These are phyloP conservation scores for Calameuta filiformis DNA, from an alignment of 2,888 invertebrate genomes.

Conservation along the genomic window DNA sequence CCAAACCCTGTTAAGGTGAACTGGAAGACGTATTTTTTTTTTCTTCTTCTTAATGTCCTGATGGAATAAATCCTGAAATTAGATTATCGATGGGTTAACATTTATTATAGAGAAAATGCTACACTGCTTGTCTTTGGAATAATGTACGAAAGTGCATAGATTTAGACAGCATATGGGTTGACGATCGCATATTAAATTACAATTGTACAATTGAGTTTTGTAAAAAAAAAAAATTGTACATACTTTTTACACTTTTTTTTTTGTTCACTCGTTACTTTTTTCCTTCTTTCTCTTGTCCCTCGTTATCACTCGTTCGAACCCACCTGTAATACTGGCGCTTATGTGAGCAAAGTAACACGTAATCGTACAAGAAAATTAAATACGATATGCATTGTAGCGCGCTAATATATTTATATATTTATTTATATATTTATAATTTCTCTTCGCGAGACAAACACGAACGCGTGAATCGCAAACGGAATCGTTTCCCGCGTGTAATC, in stretches of 20 bases:
- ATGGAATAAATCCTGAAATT: not conserved
- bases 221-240: slow-evolving; percentile 51
- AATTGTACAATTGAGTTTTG: slow-evolving; percentile 51
- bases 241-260: slow-evolving; percentile 39
- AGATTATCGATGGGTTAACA: slow-evolving; percentile 36
- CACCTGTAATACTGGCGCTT: not conserved
- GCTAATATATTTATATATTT: not conserved
- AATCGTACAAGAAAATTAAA: not conserved
- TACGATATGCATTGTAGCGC: not conserved
- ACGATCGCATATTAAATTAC: slow-evolving; percentile 45
- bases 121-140: slow-evolving; percentile 56
- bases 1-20: not conserved
- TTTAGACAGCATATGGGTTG: slow-evolving; percentile 36
- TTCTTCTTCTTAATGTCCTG: not conserved
- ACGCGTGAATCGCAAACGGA: not conserved
- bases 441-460: not conserved
- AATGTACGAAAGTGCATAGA: slow-evolving; percentile 56
- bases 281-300: not conserved
- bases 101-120: slow-evolving; percentile 58
- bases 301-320: not conserved
- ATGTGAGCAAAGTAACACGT: not conserved
- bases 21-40: not conserved
- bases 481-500: not conserved
- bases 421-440: not conserved
- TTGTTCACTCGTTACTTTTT: not conserved